Evolutionary conservation across 2,888 invertebrate species (phyloP), one percentile per base, ranked within the genome.

Genomic region (Oscheius onirici): DNA sequence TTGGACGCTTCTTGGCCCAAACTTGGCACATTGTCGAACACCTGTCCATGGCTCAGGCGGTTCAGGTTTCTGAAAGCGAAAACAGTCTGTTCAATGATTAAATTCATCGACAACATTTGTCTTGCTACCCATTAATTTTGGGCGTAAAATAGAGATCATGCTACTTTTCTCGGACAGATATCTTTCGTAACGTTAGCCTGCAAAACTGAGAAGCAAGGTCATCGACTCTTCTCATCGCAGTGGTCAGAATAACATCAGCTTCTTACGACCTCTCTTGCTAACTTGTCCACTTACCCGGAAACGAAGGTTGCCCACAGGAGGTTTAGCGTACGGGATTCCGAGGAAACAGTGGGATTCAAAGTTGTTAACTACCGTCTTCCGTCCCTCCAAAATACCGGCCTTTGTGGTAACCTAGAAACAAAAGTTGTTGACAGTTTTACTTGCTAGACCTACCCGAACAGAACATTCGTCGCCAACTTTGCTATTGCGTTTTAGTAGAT

Each of bases 1-100:
- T 70, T 85, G 85, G 13, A 83, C 77, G 1, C 84, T 76, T 58
- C 83, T 54, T 8, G 74, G 75, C 0, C 81, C 80, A 54, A 80
- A 83, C 60, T 72, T 46, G 2, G 66, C 46, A 43, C 79, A 78
- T 58, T 78, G 70, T 49, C 61, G 55, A 17, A 82, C 77, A 20
- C 78, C 82, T 20, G 72, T 74, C 83, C 83, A 83, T 40, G 78
- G 76, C 28, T 81, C 80, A 0, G 78, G 72, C 40, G 80, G 78
- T 58, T 78, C 77, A 10, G 83, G 79, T 54, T 82, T 82, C 75
- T 81, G 41, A 44, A 75, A 69, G n/a, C n/a, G 34, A 34, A 34
- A 34, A 34, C 34, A 34, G 34, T 34, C 34, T 34, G 34, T 34
- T 34, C 34, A 34, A 34, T 34, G 34, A 34, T 34, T 34, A 34